Evolutionary conservation across 2,113 vertebrate genomes (phyloP).

Genomic region (Muntiacus reevesi): DNA sequence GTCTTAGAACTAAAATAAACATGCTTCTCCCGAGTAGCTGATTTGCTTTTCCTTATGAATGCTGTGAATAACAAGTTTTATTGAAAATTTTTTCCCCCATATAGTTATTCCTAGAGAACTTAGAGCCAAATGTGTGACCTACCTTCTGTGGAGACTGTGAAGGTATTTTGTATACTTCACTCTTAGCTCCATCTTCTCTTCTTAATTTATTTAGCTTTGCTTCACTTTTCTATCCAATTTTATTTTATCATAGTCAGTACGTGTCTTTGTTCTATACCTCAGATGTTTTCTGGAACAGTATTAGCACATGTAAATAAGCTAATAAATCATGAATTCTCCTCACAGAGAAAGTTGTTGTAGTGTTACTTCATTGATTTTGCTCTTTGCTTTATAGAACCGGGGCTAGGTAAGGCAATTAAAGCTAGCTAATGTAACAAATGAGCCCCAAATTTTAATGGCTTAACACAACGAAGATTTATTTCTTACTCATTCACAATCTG

Average conservation of each 20-base stretch:
- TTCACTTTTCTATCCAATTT: conserved; percentile 17
- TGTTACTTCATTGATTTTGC: not conserved
- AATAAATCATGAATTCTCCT: not conserved
- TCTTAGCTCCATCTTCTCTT: not conserved
- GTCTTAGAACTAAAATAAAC: conserved; percentile 45
- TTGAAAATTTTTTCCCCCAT: not conserved
- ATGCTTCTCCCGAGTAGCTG: not conserved
- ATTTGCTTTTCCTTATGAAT: conserved; percentile 30
- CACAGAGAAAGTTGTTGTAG: not conserved
- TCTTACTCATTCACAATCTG: not conserved
- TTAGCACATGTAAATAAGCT: conserved; percentile 42
- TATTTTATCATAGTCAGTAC: conserved; percentile 17
- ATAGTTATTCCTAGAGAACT: not conserved
- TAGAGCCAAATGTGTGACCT: not conserved
- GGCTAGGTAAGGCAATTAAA: not conserved
- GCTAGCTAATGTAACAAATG: not conserved
- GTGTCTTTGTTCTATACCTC: not conserved
- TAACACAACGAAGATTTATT: not conserved
- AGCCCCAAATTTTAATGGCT: not conserved
- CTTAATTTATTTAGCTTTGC: conserved; percentile 37
- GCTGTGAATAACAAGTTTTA: conserved; percentile 19
- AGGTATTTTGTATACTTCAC: not conserved
- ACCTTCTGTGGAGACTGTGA: not conserved
- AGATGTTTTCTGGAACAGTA: conserved; percentile 4
- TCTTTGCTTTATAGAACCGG: not conserved